These are phyloP conservation scores for Myodes glareolus DNA, from an alignment of 2,113 vertebrate genomes.

Conservation along the genomic window DNA sequence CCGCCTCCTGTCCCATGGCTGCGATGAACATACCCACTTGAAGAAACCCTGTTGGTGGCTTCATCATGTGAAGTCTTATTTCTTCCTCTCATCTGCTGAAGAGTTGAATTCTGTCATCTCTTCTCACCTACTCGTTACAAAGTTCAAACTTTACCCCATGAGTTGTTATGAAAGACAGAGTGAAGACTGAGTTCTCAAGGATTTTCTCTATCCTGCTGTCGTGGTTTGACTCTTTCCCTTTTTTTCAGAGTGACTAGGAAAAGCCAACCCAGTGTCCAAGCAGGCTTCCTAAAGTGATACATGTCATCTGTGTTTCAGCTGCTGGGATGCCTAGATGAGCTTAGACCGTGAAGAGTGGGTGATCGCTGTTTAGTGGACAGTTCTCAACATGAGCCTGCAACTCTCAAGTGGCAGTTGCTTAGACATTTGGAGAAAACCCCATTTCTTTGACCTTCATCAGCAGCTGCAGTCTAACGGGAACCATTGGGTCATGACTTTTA, in stretches of 20 bases:
- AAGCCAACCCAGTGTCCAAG: not conserved
- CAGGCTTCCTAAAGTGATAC: not conserved
- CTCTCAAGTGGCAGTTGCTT: not conserved
- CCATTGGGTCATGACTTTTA: not conserved
- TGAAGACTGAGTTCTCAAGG: not conserved
- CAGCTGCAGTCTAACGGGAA: not conserved
- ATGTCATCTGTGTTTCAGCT: not conserved
- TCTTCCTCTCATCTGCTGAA: not conserved
- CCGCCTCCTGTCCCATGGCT: too few species aligned
- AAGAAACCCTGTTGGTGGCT: not conserved
- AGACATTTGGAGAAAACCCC: not conserved
- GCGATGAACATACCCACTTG: not conserved
- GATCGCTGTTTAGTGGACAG: not conserved
- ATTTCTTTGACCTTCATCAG: not conserved
- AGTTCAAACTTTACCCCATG: not conserved
- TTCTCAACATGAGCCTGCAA: not conserved
- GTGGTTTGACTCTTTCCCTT: not conserved
- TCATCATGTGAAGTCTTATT: not conserved
- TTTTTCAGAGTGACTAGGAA: not conserved
- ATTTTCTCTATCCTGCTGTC: not conserved
- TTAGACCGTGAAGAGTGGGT: not conserved
- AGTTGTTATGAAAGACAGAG: not conserved
- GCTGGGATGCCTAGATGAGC: not conserved
- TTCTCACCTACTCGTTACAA: not conserved
- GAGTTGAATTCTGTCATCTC: not conserved